Evolutionary conservation across 2,113 vertebrate species (phyloP).

Genomic region (Steatornis caripensis): DNA sequence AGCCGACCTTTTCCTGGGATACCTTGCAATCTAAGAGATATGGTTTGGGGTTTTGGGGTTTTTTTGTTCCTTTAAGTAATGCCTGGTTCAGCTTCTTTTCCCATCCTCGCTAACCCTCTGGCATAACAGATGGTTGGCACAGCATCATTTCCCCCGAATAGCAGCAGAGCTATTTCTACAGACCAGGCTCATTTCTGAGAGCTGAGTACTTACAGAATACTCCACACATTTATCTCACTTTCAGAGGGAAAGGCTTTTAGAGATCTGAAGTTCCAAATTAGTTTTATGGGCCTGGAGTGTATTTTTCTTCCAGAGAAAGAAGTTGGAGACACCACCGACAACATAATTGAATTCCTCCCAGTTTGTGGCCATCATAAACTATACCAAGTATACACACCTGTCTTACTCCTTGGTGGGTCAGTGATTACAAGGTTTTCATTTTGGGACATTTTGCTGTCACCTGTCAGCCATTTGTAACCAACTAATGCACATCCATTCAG

Average conservation of each 20-base stretch:
- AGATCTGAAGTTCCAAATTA: background rate
- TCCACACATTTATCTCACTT: slow-evolving; percentile 1
- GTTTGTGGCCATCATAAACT: background rate
- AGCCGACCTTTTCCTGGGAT: background rate
- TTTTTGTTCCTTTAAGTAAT: background rate
- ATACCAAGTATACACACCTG: background rate
- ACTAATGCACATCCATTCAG: background rate
- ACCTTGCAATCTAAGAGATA: background rate
- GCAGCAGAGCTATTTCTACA: background rate
- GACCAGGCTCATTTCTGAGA: background rate
- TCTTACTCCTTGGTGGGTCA: background rate
- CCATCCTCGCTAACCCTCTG: background rate
- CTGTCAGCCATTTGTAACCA: background rate
- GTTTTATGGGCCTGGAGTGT: background rate
- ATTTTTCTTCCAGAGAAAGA: slow-evolving; percentile 16
- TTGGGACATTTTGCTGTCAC: background rate
- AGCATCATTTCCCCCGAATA: background rate
- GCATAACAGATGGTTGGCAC: background rate
- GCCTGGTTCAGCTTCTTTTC: background rate
- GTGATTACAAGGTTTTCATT: background rate
- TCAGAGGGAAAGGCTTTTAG: background rate
- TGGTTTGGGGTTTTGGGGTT: background rate
- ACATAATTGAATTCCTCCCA: background rate
- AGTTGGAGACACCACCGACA: background rate
- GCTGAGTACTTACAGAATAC: background rate